These are phyloP conservation scores for Drosophila obscura DNA, from an alignment of 1,140 invertebrate genomes.

Conservation along the genomic window DNA sequence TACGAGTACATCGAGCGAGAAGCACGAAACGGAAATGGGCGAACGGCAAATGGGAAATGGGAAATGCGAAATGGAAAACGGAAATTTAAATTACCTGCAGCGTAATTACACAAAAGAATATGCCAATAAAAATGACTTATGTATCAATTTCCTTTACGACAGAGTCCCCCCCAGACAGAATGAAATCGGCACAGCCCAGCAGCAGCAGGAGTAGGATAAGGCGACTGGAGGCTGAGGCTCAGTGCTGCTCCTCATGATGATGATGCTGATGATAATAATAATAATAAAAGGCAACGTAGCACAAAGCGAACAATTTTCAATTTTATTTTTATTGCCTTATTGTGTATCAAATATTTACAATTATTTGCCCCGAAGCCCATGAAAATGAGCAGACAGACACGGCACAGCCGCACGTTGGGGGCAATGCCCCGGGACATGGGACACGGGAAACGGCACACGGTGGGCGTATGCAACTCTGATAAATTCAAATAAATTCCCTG, in stretches of 20 bases:
- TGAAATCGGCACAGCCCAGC: conserved; percentile 21
- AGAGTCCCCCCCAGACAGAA: conserved; percentile 13
- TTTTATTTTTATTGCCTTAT: conserved; percentile 83
- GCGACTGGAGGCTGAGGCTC: conserved; percentile 25
- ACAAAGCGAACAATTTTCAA: conserved; percentile 78
- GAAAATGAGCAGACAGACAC: conserved; percentile 65
- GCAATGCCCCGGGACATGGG: background rate
- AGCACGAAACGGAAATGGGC: conserved; percentile 4
- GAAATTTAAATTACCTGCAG: conserved; percentile 80
- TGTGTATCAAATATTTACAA: conserved; percentile 84
- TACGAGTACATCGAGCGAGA: background rate
- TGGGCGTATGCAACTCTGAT: conserved; percentile 59
- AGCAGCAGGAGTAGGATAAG: background rate
- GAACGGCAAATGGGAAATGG: conserved; percentile 29
- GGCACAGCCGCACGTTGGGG: background rate
- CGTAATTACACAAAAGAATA: conserved; percentile 82
- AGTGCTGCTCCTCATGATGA: background rate
- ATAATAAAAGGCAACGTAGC: conserved; percentile 72
- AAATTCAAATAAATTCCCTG: conserved; percentile 72
- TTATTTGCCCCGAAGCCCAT: conserved; percentile 72
- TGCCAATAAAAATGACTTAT: conserved; percentile 83
- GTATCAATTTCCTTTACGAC: conserved; percentile 82
- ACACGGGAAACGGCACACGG: background rate
- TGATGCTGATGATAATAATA: conserved; percentile 52
- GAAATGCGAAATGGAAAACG: conserved; percentile 1